Percentiles rank a stretch among this genome's conserved stretches.
Evolutionary conservation across 2,113 vertebrate genomes (phyloP).

Genomic region (Mustela lutreola): DNA sequence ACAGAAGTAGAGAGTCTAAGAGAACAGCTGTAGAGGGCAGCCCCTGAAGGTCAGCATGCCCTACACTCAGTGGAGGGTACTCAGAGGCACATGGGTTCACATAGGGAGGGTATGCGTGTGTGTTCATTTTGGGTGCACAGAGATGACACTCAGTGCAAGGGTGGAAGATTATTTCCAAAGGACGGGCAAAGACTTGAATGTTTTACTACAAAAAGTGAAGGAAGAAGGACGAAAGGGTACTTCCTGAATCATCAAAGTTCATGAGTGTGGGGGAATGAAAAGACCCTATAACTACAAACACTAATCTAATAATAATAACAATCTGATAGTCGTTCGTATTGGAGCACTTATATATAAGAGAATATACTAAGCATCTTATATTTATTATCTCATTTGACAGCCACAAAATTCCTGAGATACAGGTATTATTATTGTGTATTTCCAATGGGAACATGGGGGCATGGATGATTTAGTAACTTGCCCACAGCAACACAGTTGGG

Average conservation of each 20-base stretch:
- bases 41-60: not conserved
- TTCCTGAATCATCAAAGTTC: not conserved
- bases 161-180: not conserved
- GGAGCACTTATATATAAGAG: not conserved
- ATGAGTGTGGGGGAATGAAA: not conserved
- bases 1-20: not conserved
- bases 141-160: not conserved
- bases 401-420: not conserved
- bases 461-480: not conserved
- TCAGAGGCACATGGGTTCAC: accelerated
- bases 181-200: not conserved
- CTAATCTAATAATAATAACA: not conserved
- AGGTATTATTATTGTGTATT: not conserved
- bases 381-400: not conserved
- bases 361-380: not conserved
- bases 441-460: not conserved
- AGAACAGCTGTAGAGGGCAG: not conserved
- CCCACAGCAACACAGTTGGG: not conserved
- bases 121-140: not conserved
- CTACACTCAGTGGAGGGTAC: not conserved
- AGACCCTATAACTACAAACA: not conserved
- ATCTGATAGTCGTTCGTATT: not conserved
- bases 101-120: not conserved
- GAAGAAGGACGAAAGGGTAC: not conserved
- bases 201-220: not conserved